These are phyloP conservation scores for Vidua chalybeata DNA, from an alignment of 2,113 vertebrate species.

Conservation along the genomic window DNA sequence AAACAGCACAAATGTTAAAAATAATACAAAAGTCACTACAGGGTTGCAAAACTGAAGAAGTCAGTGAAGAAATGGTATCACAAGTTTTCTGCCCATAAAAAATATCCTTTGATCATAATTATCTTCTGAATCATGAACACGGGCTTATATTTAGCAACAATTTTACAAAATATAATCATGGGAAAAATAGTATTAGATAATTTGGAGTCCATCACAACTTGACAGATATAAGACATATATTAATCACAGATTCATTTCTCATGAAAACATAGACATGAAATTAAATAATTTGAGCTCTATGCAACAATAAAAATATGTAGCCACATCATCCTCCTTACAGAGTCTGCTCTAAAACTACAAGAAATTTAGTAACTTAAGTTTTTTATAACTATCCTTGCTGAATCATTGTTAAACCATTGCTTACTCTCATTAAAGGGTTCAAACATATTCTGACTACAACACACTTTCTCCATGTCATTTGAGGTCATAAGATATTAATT, in stretches of 20 bases:
- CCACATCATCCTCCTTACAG: background rate
- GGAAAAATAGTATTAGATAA: background rate
- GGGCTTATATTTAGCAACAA: background rate
- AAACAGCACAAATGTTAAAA: background rate
- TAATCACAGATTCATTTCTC: background rate
- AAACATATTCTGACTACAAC: background rate
- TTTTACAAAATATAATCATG: background rate
- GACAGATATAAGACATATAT: background rate
- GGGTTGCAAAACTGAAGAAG: background rate
- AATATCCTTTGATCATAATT: background rate
- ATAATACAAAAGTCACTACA: background rate
- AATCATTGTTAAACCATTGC: background rate
- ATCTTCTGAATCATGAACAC: background rate
- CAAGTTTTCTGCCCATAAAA: background rate
- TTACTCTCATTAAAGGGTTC: background rate
- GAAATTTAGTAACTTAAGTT: background rate
- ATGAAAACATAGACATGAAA: background rate
- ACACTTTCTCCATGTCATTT: background rate
- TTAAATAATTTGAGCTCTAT: background rate
- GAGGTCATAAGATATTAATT: background rate
- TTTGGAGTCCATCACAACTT: background rate
- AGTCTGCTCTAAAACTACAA: background rate
- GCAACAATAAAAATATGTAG: background rate
- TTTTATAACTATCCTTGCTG: background rate
- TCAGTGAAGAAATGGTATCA: accelerated